phyloP scores from a whole-genome alignment of 2,797 vertebrate species.

The Microcaecilia unicolor region DNA sequence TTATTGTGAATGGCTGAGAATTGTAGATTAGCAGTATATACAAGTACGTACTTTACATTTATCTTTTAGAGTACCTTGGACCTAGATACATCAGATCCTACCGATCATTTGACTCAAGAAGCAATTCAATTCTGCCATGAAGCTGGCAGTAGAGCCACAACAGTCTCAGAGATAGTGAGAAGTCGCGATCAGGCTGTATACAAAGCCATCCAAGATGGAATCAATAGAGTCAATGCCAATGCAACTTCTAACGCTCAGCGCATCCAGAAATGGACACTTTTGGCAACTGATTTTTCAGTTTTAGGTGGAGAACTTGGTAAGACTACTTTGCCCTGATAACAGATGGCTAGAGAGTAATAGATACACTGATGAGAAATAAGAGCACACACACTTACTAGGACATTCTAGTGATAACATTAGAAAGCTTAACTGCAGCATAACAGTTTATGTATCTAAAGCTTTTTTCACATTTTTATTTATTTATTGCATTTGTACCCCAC shows the following conservation, averaged over 20 bases:
- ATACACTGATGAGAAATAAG: too few relatives aligned
- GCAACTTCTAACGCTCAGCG: conserved; percentile 65
- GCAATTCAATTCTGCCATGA: conserved; percentile 67
- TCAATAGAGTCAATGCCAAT: conserved; percentile 56
- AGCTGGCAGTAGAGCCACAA: conserved; percentile 63
- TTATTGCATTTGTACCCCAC: too few relatives aligned
- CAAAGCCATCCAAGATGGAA: conserved; percentile 65
- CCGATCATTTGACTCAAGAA: conserved; percentile 60
- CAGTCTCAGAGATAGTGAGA: conserved; percentile 59
- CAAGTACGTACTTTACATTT: too few relatives aligned
- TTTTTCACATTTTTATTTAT: too few relatives aligned
- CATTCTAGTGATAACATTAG: too few relatives aligned
- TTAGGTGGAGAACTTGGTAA: conserved; percentile 76
- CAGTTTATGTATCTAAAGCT: too few relatives aligned
- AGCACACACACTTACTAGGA: too few relatives aligned
- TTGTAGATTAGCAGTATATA: too few relatives aligned
- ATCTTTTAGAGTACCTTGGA: conserved; percentile 56
- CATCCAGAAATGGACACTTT: conserved; percentile 73
- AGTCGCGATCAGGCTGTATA: conserved; percentile 53
- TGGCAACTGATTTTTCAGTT: conserved; percentile 75
- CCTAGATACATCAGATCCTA: conserved; percentile 66
- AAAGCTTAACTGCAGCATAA: too few relatives aligned
- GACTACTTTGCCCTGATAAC: not conserved
- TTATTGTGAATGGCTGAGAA: not conserved
- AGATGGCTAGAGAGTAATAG: too few relatives aligned